phyloP scores from a whole-genome alignment of 1,140 invertebrate genomes.

The Parasteatoda tepidariorum region DNA sequence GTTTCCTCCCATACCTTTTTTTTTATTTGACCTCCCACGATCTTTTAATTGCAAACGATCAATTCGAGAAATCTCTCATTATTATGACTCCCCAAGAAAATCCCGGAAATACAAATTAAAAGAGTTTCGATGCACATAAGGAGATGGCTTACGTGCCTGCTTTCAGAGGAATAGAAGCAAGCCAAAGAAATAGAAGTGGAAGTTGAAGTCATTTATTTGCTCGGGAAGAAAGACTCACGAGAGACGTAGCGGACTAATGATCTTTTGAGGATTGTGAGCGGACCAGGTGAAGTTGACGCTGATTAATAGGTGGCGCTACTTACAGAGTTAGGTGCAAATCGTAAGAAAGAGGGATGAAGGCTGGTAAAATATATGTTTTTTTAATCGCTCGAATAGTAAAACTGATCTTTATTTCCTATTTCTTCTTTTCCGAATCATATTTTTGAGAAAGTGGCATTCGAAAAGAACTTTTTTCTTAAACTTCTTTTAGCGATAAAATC shows the following conservation, averaged over 20 bases:
- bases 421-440: background rate
- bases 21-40: conserved; percentile 4
- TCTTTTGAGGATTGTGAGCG: conserved; percentile 56
- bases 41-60: conserved; percentile 51
- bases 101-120: conserved; percentile 31
- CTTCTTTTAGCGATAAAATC: too few species aligned
- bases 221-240: conserved; percentile 34
- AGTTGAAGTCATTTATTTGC: conserved; percentile 57
- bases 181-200: conserved; percentile 15
- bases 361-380: conserved; percentile 32
- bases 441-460: background rate
- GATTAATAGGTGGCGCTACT: conserved; percentile 56
- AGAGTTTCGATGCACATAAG: conserved; percentile 14
- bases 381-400: conserved; percentile 34
- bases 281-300: conserved; percentile 56
- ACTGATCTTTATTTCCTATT: background rate
- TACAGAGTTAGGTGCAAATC: conserved; percentile 50
- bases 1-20: conserved; percentile 2
- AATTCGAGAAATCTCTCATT: conserved; percentile 39
- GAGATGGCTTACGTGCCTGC: background rate
- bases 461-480: too few species aligned
- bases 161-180: background rate
- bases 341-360: conserved; percentile 5
- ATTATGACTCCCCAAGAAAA: conserved; percentile 24
- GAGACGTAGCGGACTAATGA: conserved; percentile 43